These are phyloP conservation scores for Stenoptilia bipunctidactyla DNA, from an alignment of 2,888 invertebrate species.

Conservation along the genomic window DNA sequence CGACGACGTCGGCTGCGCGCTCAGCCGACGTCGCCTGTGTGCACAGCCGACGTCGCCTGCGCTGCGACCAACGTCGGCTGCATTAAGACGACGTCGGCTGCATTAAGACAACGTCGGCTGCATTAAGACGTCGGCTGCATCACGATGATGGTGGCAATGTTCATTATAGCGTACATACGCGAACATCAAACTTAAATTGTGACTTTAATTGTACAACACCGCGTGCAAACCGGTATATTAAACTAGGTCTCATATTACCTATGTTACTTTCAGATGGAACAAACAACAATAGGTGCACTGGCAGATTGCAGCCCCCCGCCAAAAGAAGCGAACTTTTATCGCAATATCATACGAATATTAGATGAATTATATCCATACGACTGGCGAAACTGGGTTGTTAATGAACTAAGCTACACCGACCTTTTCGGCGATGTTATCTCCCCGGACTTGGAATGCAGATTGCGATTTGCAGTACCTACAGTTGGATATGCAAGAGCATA, in stretches of 20 bases:
- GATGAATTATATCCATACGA: too few species aligned
- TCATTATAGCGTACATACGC: neutral
- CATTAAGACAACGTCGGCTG: too few species aligned
- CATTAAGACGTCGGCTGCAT: too few species aligned
- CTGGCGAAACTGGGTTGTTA: neutral
- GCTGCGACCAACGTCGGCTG: neutral
- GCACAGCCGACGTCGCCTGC: neutral
- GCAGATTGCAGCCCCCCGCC: too few species aligned
- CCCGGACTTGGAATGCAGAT: neutral
- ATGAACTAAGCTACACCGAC: slow-evolving; percentile 13
- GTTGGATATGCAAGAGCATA: slow-evolving; percentile 17
- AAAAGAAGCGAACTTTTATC: too few species aligned
- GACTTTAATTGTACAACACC: neutral
- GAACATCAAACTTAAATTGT: neutral
- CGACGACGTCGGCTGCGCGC: neutral
- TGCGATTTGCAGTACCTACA: neutral
- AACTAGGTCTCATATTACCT: neutral
- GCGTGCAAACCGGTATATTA: neutral
- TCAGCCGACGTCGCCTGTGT: neutral
- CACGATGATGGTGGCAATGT: neutral
- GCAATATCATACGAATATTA: too few species aligned
- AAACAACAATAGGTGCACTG: too few species aligned
- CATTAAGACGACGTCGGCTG: neutral
- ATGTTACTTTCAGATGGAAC: neutral
- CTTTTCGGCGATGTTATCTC: neutral